These are phyloP conservation scores for Pseudobourletiella spinata DNA, from an alignment of 1,140 invertebrate genomes.

Conservation along the genomic window DNA sequence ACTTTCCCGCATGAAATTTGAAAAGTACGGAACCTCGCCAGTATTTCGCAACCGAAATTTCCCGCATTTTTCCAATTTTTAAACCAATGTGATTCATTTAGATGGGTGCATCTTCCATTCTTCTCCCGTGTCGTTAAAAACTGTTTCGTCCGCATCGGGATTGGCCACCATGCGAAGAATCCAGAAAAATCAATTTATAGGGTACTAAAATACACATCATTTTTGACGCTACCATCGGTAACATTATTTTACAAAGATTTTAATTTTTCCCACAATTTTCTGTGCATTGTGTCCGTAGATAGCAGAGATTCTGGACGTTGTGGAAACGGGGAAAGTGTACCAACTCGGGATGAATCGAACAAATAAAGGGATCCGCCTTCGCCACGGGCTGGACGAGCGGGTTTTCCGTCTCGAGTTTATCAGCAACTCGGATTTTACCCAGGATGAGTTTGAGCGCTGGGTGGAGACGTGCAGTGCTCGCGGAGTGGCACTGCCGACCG, in stretches of 20 bases:
- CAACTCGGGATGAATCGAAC: conserved; percentile 80
- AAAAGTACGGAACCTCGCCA: conserved; percentile 55
- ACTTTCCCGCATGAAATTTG: conserved; percentile 83
- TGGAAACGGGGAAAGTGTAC: conserved; percentile 93
- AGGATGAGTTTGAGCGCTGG: conserved; percentile 91
- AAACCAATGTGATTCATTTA: too few species aligned
- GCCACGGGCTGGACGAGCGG: conserved; percentile 80
- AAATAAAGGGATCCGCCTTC: conserved; percentile 69
- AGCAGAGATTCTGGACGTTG: conserved; percentile 87
- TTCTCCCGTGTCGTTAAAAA: conserved; percentile 81
- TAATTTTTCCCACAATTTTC: conserved; percentile 4
- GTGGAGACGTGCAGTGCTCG: conserved; percentile 67
- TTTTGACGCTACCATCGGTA: background rate
- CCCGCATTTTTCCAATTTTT: too few species aligned
- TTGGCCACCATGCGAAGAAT: conserved; percentile 75
- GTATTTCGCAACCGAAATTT: too few species aligned
- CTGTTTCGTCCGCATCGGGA: conserved; percentile 92
- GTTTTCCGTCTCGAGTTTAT: conserved; percentile 94
- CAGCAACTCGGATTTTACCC: conserved; percentile 92
- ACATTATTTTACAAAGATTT: background rate
- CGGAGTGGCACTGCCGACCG: conserved; percentile 68
- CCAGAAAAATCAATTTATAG: conserved; percentile 74
- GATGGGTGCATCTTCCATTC: conserved; percentile 92
- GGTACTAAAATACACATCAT: conserved; percentile 42
- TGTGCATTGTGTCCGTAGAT: conserved; percentile 46